phyloP scores from a whole-genome alignment of 2,797 vertebrate species.

The Molothrus ater region DNA sequence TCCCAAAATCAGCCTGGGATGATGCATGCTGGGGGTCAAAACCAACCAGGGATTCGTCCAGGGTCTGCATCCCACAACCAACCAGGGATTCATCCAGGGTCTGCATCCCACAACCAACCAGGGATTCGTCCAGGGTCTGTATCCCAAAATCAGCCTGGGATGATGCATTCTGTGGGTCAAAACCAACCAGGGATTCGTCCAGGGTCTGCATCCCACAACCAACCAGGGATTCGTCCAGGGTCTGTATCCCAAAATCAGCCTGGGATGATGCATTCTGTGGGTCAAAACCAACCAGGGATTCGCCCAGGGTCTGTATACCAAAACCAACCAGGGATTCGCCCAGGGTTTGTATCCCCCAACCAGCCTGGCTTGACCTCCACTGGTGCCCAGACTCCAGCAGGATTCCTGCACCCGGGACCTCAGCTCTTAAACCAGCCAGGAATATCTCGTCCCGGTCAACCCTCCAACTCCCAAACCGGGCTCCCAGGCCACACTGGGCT shows the following conservation, averaged over 20 bases:
- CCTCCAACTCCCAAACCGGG: not conserved
- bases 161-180: not conserved
- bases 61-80: fast-evolving
- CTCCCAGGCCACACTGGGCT: not conserved
- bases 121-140: not conserved
- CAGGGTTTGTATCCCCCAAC: fast-evolving
- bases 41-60: fast-evolving
- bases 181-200: no score
- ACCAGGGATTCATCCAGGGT: no score
- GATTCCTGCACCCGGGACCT: not conserved
- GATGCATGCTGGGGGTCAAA: not conserved
- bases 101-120: no score
- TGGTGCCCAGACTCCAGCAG: not conserved
- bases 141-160: no score
- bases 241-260: not conserved
- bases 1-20: not conserved
- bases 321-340: not conserved
- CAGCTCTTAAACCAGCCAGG: not conserved
- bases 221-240: fast-evolving
- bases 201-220: no score
- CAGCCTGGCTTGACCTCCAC: not conserved
- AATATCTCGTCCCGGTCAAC: not conserved
- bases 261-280: not conserved
- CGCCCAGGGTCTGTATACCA: not conserved
- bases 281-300: not conserved